Evolutionary conservation across 2,113 vertebrate genomes (phyloP).

Genomic region (Mormyrus iriodes): DNA sequence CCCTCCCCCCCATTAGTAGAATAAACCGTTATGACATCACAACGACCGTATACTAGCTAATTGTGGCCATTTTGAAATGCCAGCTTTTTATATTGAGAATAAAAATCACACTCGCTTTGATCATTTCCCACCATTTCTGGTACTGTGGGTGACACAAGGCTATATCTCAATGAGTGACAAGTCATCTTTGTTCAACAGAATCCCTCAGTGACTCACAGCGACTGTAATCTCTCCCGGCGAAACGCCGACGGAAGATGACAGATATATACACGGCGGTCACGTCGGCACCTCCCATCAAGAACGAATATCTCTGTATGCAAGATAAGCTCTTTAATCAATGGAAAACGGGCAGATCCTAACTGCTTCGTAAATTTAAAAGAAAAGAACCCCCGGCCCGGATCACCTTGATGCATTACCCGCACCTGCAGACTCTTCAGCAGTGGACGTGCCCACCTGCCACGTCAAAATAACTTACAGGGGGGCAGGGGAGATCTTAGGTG

Average conservation of each 20-base stretch:
- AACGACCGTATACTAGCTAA: background rate
- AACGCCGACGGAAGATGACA: background rate
- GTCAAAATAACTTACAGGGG: background rate
- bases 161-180: background rate
- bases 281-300: background rate
- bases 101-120: background rate
- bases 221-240: background rate
- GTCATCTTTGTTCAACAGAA: background rate
- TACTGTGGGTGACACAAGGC: background rate
- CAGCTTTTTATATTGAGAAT: slow-evolving; percentile 1
- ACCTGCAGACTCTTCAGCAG: background rate
- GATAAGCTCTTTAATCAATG: slow-evolving; percentile 20
- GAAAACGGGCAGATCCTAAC: background rate
- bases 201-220: background rate
- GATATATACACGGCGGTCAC: too few relatives aligned
- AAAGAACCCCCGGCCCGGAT: background rate
- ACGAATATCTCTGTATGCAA: slow-evolving; percentile 7
- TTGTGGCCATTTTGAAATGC: background rate
- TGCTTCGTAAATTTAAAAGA: background rate
- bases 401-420: background rate
- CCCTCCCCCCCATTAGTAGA: background rate
- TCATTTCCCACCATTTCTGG: background rate
- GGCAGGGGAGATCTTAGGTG: background rate
- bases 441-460: background rate
- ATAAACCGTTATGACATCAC: background rate